phyloP scores from a whole-genome alignment of 2,797 vertebrate genomes.

The Bovichtus diacanthus region DNA sequence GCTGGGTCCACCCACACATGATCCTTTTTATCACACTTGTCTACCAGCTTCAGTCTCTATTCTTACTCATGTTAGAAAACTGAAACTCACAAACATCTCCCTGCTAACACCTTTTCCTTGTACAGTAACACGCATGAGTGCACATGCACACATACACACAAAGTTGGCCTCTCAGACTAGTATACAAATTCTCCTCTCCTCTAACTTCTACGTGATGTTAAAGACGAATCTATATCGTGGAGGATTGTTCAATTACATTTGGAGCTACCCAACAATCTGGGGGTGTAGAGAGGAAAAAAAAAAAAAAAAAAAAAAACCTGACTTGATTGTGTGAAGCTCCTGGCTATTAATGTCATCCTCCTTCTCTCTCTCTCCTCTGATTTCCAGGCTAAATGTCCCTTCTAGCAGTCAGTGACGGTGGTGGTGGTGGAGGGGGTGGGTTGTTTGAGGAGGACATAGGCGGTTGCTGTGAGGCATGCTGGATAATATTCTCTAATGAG shows the following conservation, averaged over 20 bases:
- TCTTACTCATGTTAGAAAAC: slow-evolving; percentile 33
- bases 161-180: slow-evolving; percentile 8
- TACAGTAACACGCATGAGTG: background rate
- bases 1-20: slow-evolving; percentile 61
- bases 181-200: background rate
- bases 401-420: too few relatives aligned
- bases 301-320: slow-evolving; percentile 37
- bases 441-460: slow-evolving; percentile 46
- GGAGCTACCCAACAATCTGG: slow-evolving; percentile 72
- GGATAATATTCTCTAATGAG: slow-evolving; percentile 84
- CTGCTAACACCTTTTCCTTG: slow-evolving; percentile 6
- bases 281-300: slow-evolving; percentile 25
- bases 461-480: slow-evolving; percentile 71
- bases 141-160: background rate
- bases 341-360: slow-evolving; percentile 53
- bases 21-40: slow-evolving; percentile 27
- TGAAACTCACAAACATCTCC: slow-evolving; percentile 26
- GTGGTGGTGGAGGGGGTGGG: too few relatives aligned
- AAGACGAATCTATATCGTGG: slow-evolving; percentile 64
- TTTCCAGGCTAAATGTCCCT: slow-evolving; percentile 73
- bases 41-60: slow-evolving; percentile 15
- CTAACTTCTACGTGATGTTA: slow-evolving; percentile 42
- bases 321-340: slow-evolving; percentile 67
- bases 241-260: slow-evolving; percentile 70
- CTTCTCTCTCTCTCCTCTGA: slow-evolving; percentile 41